Conservation (phyloP, 2,888 invertebrate genomes). For the Dascillus cervinus region DNA sequence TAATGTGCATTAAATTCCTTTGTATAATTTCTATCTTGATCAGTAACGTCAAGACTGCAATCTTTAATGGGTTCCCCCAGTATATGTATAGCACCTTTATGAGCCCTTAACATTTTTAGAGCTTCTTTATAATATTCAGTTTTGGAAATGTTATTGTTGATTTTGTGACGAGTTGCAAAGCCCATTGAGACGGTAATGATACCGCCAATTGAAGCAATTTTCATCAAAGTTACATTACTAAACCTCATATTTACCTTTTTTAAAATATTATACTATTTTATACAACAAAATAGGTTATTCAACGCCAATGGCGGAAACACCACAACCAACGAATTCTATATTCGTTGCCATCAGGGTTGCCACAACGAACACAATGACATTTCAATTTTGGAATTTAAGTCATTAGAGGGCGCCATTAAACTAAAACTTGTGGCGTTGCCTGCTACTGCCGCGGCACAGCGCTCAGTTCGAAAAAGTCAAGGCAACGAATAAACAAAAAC, state of each 20-base stretch:
- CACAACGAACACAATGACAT: no score
- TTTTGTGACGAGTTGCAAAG: slow-evolving; percentile 44
- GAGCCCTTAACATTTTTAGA: slow-evolving; percentile 48
- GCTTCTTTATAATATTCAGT: slow-evolving; percentile 59
- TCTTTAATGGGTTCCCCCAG: slow-evolving; percentile 70
- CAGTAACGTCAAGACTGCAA: slow-evolving; percentile 52
- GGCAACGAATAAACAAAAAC: no score
- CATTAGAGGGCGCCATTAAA: no score
- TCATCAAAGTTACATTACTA: slow-evolving; percentile 48
- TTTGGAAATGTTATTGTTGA: slow-evolving; percentile 49
- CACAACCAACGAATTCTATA: no score
- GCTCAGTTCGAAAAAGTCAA: no score
- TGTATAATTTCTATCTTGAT: slow-evolving; percentile 45
- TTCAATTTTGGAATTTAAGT: no score
- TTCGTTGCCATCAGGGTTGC: no score
- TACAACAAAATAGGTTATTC: no score
- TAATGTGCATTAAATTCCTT: slow-evolving; percentile 52
- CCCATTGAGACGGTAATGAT: slow-evolving; percentile 49
- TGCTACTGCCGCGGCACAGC: no score
- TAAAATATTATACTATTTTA: no score
- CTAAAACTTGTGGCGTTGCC: no score
- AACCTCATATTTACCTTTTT: slow-evolving; percentile 14
- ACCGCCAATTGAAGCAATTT: slow-evolving; percentile 59
- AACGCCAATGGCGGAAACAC: no score
- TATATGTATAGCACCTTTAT: slow-evolving; percentile 54